phyloP scores from a whole-genome alignment of 1,140 invertebrate species.

The Drosophila lacertosa region DNA sequence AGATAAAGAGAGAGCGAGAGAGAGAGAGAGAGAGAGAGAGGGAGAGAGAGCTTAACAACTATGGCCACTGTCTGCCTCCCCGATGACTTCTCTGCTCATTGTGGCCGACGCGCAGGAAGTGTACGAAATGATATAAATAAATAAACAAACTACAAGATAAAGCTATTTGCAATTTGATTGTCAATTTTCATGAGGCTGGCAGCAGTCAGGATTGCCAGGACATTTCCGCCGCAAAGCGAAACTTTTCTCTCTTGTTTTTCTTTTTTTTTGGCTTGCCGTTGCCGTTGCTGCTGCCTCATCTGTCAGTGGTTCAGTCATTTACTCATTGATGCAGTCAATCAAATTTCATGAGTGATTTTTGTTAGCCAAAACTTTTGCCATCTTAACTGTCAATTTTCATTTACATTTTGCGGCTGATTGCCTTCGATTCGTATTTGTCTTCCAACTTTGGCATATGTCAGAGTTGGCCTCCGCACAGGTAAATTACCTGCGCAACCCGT shows the following conservation, averaged over 20 bases:
- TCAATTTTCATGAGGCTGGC: slow-evolving; percentile 73
- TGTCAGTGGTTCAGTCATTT: slow-evolving; percentile 68
- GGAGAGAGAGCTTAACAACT: slow-evolving; percentile 61
- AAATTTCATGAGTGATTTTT: slow-evolving; percentile 79
- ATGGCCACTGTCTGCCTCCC: slow-evolving; percentile 52
- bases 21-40: neutral
- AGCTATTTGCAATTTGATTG: slow-evolving; percentile 82
- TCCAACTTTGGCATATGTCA: slow-evolving; percentile 16
- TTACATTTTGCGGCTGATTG: slow-evolving; percentile 71
- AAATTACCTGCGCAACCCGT: slow-evolving; percentile 3
- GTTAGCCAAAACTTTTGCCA: slow-evolving; percentile 63
- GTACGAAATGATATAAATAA: slow-evolving; percentile 81
- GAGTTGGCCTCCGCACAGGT: neutral
- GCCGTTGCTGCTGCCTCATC: slow-evolving; percentile 23
- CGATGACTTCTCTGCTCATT: slow-evolving; percentile 45
- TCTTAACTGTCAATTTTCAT: slow-evolving; percentile 74
- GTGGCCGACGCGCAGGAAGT: slow-evolving; percentile 71
- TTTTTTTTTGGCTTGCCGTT: slow-evolving; percentile 9
- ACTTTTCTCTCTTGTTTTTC: slow-evolving; percentile 29
- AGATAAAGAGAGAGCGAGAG: neutral
- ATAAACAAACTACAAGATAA: slow-evolving; percentile 82
- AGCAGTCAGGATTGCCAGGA: slow-evolving; percentile 52
- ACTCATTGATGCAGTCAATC: slow-evolving; percentile 79
- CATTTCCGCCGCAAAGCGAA: slow-evolving; percentile 69
- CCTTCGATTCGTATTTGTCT: slow-evolving; percentile 28